Conservation (phyloP, 2,797 vertebrate genomes). For the Brachymystax lenok region DNA sequence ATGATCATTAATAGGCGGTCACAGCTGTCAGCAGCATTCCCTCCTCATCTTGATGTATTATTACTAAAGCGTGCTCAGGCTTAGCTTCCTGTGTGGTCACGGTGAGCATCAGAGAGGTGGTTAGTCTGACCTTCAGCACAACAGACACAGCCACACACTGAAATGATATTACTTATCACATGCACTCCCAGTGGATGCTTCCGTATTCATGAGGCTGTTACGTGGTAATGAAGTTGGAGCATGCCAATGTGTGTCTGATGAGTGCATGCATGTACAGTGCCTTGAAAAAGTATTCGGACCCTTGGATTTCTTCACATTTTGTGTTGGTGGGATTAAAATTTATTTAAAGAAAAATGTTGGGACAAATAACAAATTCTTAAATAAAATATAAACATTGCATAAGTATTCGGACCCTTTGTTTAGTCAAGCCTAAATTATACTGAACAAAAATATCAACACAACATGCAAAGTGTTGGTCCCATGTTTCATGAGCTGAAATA, state of each 20-base stretch:
- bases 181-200: constrained; percentile 39
- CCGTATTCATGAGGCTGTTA: constrained; percentile 38
- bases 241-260: constrained; percentile 9
- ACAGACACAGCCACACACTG: constrained; percentile 37
- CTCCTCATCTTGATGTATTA: constrained; percentile 69
- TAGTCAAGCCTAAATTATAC: too few relatives aligned
- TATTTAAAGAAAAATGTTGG: too few relatives aligned
- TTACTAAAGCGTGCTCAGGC: constrained; percentile 65
- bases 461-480: too few relatives aligned
- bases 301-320: too few relatives aligned
- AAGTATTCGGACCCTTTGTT: too few relatives aligned
- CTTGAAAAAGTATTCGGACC: too few relatives aligned
- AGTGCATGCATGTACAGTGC: neutral
- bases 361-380: too few relatives aligned
- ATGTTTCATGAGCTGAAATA: too few relatives aligned
- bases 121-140: constrained; percentile 75
- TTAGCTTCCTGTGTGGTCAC: constrained; percentile 64
- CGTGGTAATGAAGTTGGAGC: constrained; percentile 32
- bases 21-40: constrained; percentile 67
- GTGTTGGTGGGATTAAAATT: too few relatives aligned
- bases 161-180: constrained; percentile 52
- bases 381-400: too few relatives aligned
- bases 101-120: constrained; percentile 58
- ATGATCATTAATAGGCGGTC: constrained; percentile 72
- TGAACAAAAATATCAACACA: too few relatives aligned